Evolutionary conservation across 2,888 invertebrate genomes (phyloP), one percentile per base, ranked within the genome.

Genomic region (Aphrophora alni): DNA sequence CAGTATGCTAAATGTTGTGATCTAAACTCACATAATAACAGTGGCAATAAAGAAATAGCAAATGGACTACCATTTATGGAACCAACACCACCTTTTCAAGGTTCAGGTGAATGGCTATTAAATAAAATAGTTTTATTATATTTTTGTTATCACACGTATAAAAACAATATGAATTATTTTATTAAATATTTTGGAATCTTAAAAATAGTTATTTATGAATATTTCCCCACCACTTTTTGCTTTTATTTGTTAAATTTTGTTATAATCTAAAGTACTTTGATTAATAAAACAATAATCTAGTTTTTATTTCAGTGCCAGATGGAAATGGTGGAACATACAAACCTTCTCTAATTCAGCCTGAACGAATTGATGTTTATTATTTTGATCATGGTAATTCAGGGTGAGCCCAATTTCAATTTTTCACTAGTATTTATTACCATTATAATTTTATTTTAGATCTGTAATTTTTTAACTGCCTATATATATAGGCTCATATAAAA

Each of bases 331-430:
- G 59, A 3, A 59, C 4, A 5, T 59, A 59, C 10, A 59, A 21
- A 21, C 59, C 59, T n/a, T 59, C 59, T 21, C 59, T 21, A 59
- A 8, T 21, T 12, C 59, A 59, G 21, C 84, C 87, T 3, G 89
- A 89, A 81, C 89, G 89, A 85, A 91, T 92, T 10, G 93, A 93
- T 82, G 90, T 93, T 73, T 93, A 93, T 87, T 92, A 92, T 82
- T 93, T 93, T 84, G 93, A 93, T 86, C 93, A 93, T 85, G 93
- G 93, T 73, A 92, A 92, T 85, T 90, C 92, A 0, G 90, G 91
- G 90, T 91, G 87, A 87, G 88, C 33, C 3, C 3, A 33, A 5
- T 33, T 33, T 33, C 4, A n/a, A 27, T 68, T 4, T 12, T n/a
- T n/a, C n/a, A n/a, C n/a, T n/a, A n/a, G n/a, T n/a, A n/a, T n/a